phyloP scores from a whole-genome alignment of 2,888 invertebrate species.

The Cheilosia vernalis region DNA sequence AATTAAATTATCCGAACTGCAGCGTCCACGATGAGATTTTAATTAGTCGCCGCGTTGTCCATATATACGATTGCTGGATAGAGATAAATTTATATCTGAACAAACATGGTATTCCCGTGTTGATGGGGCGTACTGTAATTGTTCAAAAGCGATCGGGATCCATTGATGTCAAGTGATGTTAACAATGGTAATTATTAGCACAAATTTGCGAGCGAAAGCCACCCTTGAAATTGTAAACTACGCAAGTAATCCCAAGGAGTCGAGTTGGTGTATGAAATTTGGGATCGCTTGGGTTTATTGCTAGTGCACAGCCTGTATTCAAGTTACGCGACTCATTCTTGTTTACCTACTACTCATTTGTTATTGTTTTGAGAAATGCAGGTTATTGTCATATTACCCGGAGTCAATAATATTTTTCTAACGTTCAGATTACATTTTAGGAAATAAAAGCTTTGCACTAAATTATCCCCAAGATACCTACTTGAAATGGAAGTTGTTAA shows the following conservation, averaged over 20 bases:
- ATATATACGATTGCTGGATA: slow-evolving; percentile 12
- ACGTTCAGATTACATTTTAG: too few species aligned
- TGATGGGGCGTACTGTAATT: slow-evolving; percentile 29
- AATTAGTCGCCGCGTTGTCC: slow-evolving; percentile 60
- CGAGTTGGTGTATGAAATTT: too few species aligned
- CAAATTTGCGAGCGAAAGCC: slow-evolving; percentile 27
- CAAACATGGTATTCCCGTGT: slow-evolving; percentile 26
- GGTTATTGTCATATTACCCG: too few species aligned
- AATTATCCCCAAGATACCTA: too few species aligned
- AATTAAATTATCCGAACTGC: slow-evolving; percentile 67
- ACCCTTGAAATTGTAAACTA: slow-evolving; percentile 19
- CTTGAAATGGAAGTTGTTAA: too few species aligned
- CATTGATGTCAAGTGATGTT: slow-evolving; percentile 62
- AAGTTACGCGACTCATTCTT: too few species aligned
- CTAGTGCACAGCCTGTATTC: too few species aligned
- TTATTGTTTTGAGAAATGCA: too few species aligned
- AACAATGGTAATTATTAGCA: slow-evolving; percentile 42
- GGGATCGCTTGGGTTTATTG: too few species aligned
- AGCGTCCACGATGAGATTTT: slow-evolving; percentile 62
- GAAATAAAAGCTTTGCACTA: too few species aligned
- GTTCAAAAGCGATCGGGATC: slow-evolving; percentile 31
- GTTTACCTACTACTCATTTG: too few species aligned
- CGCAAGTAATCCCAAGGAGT: not conserved
- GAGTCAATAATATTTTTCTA: too few species aligned
- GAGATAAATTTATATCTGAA: slow-evolving; percentile 17